A percentile compares a stretch with the other conserved stretches of the same genome.
Conservation (phyloP, 2,797 vertebrate species). For the Protosalanx chinensis region DNA sequence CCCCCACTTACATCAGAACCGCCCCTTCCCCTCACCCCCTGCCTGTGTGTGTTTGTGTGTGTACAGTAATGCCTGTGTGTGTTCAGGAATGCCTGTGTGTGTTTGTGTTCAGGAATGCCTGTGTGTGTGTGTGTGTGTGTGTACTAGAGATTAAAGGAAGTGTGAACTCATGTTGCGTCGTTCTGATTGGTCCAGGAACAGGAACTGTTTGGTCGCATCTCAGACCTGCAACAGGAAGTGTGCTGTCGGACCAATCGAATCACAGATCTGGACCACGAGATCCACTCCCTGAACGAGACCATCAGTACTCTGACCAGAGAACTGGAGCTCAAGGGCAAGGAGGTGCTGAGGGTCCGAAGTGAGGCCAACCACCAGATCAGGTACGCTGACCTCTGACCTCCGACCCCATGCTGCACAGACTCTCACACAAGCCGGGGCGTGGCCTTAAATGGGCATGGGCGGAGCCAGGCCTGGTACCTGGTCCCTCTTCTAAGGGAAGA, state of each 20-base stretch:
- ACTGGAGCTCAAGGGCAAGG: constrained; percentile 94
- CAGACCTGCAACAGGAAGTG: constrained; percentile 86
- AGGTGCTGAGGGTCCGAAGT: constrained; percentile 91
- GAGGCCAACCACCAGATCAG: constrained; percentile 97
- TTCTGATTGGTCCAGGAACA: constrained; percentile 74
- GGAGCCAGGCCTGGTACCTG: too few species aligned
- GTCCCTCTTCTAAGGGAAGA: background rate
- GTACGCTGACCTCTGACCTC: constrained; percentile 53
- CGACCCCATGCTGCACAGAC: background rate
- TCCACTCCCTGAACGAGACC: constrained; percentile 90
- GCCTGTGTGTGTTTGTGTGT: constrained; percentile 2
- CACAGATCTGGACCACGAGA: constrained; percentile 91
- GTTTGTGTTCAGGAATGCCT: constrained; percentile 4
- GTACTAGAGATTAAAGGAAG: background rate
- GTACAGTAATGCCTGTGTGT: background rate
- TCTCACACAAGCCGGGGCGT: background rate
- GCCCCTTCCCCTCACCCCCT: too few species aligned
- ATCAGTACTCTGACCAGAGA: constrained; percentile 91
- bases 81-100: too few species aligned
- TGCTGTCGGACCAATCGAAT: constrained; percentile 90
- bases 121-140: background rate
- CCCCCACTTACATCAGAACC: too few species aligned
- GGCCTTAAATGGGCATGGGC: too few species aligned
- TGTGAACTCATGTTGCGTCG: background rate
- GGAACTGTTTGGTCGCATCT: constrained; percentile 83